Evolutionary conservation across 2,888 invertebrate species (phyloP), one percentile per base, ranked within the genome.

Genomic region (Cynaeus angustus): DNA sequence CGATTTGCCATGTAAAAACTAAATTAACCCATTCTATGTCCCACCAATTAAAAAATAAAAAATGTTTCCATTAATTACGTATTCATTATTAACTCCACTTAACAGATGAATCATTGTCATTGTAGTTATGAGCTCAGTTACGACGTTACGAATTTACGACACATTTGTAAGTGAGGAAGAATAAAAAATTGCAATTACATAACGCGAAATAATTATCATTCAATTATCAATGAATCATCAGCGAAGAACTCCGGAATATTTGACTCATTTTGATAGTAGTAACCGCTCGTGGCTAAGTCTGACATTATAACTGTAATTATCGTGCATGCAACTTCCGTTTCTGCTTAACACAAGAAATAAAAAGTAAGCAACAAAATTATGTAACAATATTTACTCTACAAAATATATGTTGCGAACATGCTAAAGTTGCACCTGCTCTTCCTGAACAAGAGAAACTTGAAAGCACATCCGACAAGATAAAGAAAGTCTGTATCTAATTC

Each of bases 231-330:
- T 37, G 37, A 37, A 37, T 37, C 37, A 37, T 37, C 7, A n/a
- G 9, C 37, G n/a, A 1, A 21, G 7, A 13, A 8, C n/a, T 9
- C 9, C 30, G 30, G 4, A 4, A 30, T 30, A 30, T 8, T 30
- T 41, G 43, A 43, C 3, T 43, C 43, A 43, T 43, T 43, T 43
- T n/a, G n/a, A 37, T n/a, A n/a, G n/a, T 37, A 7, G n/a, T 37
- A 7, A 37, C 9, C 37, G 37, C 37, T 37, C 37, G 37, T n/a
- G 9, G 37, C n/a, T n/a, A n/a, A 2, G n/a, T 37, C 37, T n/a
- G 8, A n/a, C 37, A 37, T 37, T 37, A 37, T 37, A 30, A 37
- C n/a, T 37, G 37, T 7, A 8, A 37, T 37, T 37, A 37, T 37
- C n/a, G n/a, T 37, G 37, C 37, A 37, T 8, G 7, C 37, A 2